phyloP scores from a whole-genome alignment of 2,888 invertebrate genomes.

The Eristalis pertinax region DNA sequence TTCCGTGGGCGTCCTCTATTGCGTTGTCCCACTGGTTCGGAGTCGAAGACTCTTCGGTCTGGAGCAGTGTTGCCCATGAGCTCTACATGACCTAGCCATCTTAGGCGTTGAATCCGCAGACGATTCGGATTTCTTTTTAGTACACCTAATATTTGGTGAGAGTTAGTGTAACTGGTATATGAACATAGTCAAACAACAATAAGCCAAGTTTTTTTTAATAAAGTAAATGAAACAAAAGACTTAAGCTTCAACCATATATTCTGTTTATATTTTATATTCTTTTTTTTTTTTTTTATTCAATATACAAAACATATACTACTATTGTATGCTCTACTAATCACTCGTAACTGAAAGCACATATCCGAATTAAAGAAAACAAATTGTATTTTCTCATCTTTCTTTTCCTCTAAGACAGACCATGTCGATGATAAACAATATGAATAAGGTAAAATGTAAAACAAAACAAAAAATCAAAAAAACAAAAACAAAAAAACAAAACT shows the following conservation, averaged over 20 bases:
- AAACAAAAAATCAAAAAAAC: conserved; percentile 31
- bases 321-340: conserved; percentile 42
- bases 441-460: conserved; percentile 79
- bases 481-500: conserved; percentile 5
- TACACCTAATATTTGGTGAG: no score
- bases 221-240: background rate
- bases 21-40: no score
- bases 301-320: conserved; percentile 1
- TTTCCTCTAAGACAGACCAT: conserved; percentile 81
- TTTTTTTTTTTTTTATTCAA: background rate
- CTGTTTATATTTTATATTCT: background rate
- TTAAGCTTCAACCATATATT: background rate
- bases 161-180: no score
- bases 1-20: no score
- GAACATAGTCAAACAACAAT: no score
- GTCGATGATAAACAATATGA: conserved; percentile 79
- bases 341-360: conserved; percentile 67
- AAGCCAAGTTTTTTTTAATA: background rate
- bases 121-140: no score
- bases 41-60: no score
- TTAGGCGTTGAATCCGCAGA: no score
- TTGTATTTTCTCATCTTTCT: conserved; percentile 81
- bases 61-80: no score
- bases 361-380: conserved; percentile 78
- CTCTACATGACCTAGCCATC: no score